phyloP scores from a whole-genome alignment of 2,888 invertebrate genomes.

The Syritta pipiens region DNA sequence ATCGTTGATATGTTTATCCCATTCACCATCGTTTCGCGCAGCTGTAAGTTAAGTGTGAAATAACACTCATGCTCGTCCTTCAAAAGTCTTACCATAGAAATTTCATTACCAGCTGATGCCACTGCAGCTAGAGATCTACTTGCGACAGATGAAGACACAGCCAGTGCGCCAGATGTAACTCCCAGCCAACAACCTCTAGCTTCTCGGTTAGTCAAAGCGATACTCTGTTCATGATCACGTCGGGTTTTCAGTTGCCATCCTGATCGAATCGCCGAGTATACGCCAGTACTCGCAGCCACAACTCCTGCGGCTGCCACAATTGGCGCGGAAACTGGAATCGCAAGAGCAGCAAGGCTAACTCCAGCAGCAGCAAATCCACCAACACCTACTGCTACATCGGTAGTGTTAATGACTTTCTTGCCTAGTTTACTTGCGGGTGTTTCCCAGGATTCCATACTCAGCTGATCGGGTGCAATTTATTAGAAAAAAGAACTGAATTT shows the following conservation, averaged over 20 bases:
- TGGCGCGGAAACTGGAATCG: conserved; percentile 72
- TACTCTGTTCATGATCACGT: conserved; percentile 74
- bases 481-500: not conserved
- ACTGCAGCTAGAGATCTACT: conserved; percentile 71
- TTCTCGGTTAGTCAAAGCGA: conserved; percentile 72
- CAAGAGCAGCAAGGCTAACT: conserved; percentile 70
- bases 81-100: conserved; percentile 71
- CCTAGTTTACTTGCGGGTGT: conserved; percentile 72
- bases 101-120: conserved; percentile 73
- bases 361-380: conserved; percentile 71
- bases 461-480: not conserved
- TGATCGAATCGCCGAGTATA: conserved; percentile 73
- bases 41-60: conserved; percentile 52
- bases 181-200: conserved; percentile 75
- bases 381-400: conserved; percentile 71
- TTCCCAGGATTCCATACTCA: conserved; percentile 71
- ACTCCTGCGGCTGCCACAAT: conserved; percentile 71
- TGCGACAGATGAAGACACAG: conserved; percentile 74
- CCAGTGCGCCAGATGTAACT: conserved; percentile 72
- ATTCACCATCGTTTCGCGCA: conserved; percentile 72
- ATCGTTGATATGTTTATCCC: conserved; percentile 76
- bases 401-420: conserved; percentile 47
- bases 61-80: not conserved
- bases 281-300: conserved; percentile 71
- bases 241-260: conserved; percentile 73